A percentile compares a stretch with the other conserved stretches of the same genome.
phyloP scores from a whole-genome alignment of 2,797 vertebrate genomes.

The Perodicticus potto region DNA sequence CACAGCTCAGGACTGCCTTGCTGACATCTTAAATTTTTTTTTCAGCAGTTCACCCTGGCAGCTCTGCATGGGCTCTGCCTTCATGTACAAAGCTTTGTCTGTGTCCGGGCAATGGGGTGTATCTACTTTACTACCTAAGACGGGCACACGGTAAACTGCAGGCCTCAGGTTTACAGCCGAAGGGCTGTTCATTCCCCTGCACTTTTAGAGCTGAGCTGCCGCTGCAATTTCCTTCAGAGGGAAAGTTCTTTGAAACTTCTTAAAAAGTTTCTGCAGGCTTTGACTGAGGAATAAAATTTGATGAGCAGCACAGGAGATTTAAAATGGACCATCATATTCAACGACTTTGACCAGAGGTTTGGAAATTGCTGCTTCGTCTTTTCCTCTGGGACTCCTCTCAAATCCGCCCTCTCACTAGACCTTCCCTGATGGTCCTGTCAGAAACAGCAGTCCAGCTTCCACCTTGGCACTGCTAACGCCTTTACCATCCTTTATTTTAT shows the following conservation, averaged over 20 bases:
- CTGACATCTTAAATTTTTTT: neutral
- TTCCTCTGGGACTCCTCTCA: neutral
- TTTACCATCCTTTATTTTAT: neutral
- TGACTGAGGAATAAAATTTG: conserved; percentile 7
- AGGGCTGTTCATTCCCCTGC: neutral
- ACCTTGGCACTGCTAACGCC: neutral
- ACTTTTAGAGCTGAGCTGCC: too few relatives aligned
- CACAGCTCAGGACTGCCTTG: neutral
- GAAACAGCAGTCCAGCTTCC: neutral
- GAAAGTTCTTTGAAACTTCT: neutral
- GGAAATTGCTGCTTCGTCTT: rapidly evolving
- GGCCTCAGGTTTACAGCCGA: neutral
- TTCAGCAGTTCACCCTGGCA: neutral
- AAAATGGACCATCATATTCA: neutral
- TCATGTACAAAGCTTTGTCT: rapidly evolving
- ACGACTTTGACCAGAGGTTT: rapidly evolving
- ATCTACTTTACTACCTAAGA: neutral
- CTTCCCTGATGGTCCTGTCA: neutral
- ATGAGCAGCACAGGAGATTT: neutral
- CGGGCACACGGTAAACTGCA: neutral
- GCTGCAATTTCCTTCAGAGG: neutral
- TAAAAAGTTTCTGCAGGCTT: neutral
- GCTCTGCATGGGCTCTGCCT: neutral
- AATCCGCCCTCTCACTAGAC: neutral
- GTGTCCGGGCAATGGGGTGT: rapidly evolving